Percentiles rank a stretch among this genome's conserved stretches.
Conservation (phyloP, 2,888 invertebrate genomes). For the Elysia crispata region DNA sequence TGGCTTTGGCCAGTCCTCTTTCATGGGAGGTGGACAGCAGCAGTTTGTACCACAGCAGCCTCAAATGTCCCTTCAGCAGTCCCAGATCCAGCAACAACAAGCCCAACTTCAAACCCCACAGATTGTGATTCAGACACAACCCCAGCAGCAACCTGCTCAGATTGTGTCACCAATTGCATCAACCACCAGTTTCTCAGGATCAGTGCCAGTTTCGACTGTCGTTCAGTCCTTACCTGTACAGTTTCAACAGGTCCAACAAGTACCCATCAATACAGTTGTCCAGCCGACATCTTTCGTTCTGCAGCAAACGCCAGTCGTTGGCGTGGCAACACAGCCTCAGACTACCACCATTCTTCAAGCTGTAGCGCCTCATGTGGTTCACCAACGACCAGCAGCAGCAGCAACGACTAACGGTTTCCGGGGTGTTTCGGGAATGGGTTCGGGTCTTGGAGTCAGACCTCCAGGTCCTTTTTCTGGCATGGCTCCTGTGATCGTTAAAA, state of each 20-base stretch:
- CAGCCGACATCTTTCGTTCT: conserved; percentile 4
- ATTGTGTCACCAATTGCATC: too few species aligned
- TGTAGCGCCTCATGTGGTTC: too few species aligned
- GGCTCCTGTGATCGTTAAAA: conserved; percentile 19
- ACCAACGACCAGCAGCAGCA: too few species aligned
- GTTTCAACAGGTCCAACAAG: background rate
- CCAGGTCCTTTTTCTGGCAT: background rate
- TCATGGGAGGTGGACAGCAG: too few species aligned
- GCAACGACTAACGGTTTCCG: background rate
- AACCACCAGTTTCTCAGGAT: background rate
- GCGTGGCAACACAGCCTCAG: conserved; percentile 1
- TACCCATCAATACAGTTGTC: background rate
- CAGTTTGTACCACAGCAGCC: too few species aligned
- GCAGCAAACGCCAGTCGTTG: background rate
- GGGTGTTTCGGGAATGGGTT: background rate
- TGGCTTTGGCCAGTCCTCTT: too few species aligned
- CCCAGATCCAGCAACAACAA: too few species aligned
- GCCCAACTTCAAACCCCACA: too few species aligned
- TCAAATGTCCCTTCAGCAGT: too few species aligned
- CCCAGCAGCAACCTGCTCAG: too few species aligned
- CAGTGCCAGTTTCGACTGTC: background rate
- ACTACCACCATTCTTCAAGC: too few species aligned
- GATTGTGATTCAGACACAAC: too few species aligned
- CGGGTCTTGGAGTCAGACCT: background rate
- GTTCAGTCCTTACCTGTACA: background rate